Conservation (phyloP, 2,888 invertebrate genomes). For the Lithophane ornitopus region DNA sequence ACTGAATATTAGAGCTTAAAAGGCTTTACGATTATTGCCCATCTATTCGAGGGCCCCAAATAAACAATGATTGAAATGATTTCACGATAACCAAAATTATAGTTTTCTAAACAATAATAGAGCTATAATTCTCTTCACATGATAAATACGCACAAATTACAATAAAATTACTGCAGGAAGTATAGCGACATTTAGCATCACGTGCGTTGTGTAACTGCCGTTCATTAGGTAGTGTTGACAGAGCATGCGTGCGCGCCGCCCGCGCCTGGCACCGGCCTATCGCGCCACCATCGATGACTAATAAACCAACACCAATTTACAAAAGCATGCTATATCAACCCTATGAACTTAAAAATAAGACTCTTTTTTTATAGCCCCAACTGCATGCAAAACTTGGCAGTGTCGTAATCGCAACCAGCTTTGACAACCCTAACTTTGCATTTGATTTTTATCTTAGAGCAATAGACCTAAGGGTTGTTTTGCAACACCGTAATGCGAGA, state of each 20-base stretch:
- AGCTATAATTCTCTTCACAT: constrained; percentile 86
- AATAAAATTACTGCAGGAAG: constrained; percentile 87
- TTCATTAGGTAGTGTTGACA: constrained; percentile 91
- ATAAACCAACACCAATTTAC: constrained; percentile 80
- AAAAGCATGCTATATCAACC: constrained; percentile 58
- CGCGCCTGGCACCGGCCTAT: constrained; percentile 88
- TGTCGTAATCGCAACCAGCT: constrained; percentile 79
- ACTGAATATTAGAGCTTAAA: not conserved
- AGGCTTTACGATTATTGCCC: not conserved
- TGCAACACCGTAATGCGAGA: constrained; percentile 49
- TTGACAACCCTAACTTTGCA: constrained; percentile 73
- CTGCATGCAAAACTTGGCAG: constrained; percentile 68
- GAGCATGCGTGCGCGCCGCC: constrained; percentile 88
- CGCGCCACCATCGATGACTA: constrained; percentile 90
- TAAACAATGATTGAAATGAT: constrained; percentile 19
- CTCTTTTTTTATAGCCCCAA: constrained; percentile 31
- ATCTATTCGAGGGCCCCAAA: not conserved
- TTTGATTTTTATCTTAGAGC: constrained; percentile 71
- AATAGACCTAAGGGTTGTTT: constrained; percentile 71
- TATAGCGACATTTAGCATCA: constrained; percentile 88
- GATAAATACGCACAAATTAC: constrained; percentile 90
- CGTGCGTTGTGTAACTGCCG: constrained; percentile 90
- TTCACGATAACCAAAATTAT: constrained; percentile 50
- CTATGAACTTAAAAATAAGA: constrained; percentile 54
- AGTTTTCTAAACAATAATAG: constrained; percentile 71